phyloP scores from a whole-genome alignment of 2,888 invertebrate genomes.

The Girardia tigrina region DNA sequence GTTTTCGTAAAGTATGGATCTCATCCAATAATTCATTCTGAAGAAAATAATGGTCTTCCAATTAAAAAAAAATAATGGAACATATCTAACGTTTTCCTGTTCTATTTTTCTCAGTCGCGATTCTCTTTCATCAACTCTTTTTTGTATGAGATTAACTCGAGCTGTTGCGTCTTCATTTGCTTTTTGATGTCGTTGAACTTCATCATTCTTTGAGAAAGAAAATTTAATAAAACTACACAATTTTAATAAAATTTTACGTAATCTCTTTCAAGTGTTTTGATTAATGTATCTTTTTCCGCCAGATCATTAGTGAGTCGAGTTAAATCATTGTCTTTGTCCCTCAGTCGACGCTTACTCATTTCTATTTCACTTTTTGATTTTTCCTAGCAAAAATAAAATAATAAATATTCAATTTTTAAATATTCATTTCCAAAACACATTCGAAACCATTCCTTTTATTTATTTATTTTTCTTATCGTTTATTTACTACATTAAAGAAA shows the following conservation, averaged over 20 bases:
- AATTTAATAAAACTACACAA: not conserved
- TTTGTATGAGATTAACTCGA: conserved; percentile 34
- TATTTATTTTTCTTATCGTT: too few relatives aligned
- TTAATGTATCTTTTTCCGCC: conserved; percentile 30
- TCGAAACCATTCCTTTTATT: too few relatives aligned
- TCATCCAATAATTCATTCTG: conserved; percentile 36
- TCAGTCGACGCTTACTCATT: conserved; percentile 24
- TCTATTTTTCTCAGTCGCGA: conserved; percentile 35
- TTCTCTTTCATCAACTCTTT: conserved; percentile 36
- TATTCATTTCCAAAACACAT: too few relatives aligned
- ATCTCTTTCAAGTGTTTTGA: conserved; percentile 34
- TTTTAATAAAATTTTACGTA: conserved; percentile 27
- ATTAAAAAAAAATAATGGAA: not conserved
- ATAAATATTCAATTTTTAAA: not conserved
- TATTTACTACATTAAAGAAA: too few relatives aligned
- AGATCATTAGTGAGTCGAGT: conserved; percentile 23
- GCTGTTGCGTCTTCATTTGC: conserved; percentile 28
- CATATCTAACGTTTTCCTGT: conserved; percentile 35
- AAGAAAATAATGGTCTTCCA: not conserved
- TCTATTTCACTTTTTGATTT: conserved; percentile 26
- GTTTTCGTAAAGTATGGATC: conserved; percentile 36
- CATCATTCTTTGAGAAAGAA: conserved; percentile 35
- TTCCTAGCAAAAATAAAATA: not conserved
- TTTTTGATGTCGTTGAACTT: conserved; percentile 30
- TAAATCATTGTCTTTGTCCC: conserved; percentile 28